Percentiles rank a stretch among this genome's conserved stretches.
phyloP scores from a whole-genome alignment of 2,113 vertebrate species.

The Vireo altiloquus region DNA sequence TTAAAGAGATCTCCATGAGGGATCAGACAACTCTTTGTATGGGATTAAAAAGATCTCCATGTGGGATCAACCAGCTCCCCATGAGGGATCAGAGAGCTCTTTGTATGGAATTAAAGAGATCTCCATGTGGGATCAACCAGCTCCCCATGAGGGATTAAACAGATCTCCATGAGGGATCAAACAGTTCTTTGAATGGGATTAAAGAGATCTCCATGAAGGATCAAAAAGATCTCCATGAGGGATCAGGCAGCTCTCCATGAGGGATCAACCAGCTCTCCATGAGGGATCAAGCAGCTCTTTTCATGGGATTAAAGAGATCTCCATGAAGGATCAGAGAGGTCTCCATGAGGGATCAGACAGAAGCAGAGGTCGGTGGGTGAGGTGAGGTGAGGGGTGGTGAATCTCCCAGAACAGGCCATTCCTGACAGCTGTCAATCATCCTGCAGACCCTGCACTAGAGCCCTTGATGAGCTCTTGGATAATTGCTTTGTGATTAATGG shows the following conservation, averaged over 20 bases:
- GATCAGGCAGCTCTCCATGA: fast-evolving
- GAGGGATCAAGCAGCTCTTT: no score
- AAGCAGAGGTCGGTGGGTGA: not conserved
- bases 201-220: not conserved
- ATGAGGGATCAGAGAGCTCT: no score
- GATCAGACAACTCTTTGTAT: no score
- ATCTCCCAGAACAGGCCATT: not conserved
- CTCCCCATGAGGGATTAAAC: no score
- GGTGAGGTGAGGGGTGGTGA: not conserved
- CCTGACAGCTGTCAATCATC: not conserved
- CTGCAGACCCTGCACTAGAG: not conserved
- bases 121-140: no score
- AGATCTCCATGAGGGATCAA: no score
- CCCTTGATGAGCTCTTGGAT: not conserved
- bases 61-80: not conserved
- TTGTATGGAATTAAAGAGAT: no score
- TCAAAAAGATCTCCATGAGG: fast-evolving
- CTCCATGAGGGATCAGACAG: not conserved
- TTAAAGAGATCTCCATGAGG: no score
- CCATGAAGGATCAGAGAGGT: no score
- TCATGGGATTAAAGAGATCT: no score
- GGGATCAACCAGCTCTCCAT: fast-evolving
- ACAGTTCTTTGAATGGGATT: not conserved
- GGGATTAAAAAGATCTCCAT: no score
- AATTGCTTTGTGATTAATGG: not conserved